Base-by-base conservation (phyloP, 53 echinoderm and acorn worm species). In the Hippasteria phrygiana region DNA sequence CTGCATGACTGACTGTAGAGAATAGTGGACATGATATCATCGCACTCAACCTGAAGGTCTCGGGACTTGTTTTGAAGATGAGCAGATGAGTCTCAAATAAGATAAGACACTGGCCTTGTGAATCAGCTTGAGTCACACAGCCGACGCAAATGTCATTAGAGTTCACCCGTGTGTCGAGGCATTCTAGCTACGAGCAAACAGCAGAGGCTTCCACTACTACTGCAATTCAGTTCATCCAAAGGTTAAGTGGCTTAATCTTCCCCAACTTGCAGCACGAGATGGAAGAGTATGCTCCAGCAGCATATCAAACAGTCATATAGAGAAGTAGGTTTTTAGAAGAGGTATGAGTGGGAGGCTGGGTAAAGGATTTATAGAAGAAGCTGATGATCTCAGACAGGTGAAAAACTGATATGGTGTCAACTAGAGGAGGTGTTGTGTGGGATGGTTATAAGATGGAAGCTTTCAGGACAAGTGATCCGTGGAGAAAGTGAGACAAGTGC, bases 201-300 rank as follows among this genome's bases (percentile, higher is more conserved):
- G 37, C 37, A 33, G 9, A 20, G 69, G 1, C 27, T 4, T 14
- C 34, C 18, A 67, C 33, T 11, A 35, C 69, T 36, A 14, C 56
- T 39, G 35, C 40, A 39, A 79, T 56, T 62, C 62, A 79, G 76
- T 76, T 76, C 53, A 76, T 48, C 74, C n/a, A 53, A 76, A 76
- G 76, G 76, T 76, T 76, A 76, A 76, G 76, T 76, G 76, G 76
- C 50, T 76, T 53, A 59, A 48, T 76, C 54, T 33, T 17, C 22
- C 5, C 76, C 16, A 34, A 32, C 53, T 76, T 31, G 32, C n/a
- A n/a, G n/a, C n/a, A n/a, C 17, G 33, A 48, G 76, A 31, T 5
- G 18, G 51, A 32, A 10, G 51, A 16, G 51, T 35, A 67, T 26
- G 18, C 37, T 14, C 35, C 34, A 11, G 35, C 4, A 67, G 37